A percentile compares a stretch with the other conserved stretches of the same genome.
phyloP scores from a whole-genome alignment of 2,888 invertebrate genomes.

The Ischnura elegans region DNA sequence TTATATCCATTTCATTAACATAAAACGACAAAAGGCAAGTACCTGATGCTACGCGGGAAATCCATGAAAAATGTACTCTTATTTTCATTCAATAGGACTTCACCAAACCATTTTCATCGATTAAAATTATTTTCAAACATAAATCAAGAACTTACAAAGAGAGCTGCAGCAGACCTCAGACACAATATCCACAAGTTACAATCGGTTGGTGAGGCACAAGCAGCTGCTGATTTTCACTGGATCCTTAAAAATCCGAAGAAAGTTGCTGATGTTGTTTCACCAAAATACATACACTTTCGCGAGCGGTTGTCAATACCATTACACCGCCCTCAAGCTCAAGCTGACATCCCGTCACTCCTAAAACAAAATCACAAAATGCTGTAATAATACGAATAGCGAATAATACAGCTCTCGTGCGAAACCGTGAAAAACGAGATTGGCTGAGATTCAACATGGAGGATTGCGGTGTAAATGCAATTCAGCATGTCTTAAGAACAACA shows the following conservation, averaged over 20 bases:
- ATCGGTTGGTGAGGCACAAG: not conserved
- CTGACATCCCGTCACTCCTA: slow-evolving; percentile 30
- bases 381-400: slow-evolving; percentile 64
- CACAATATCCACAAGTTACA: not conserved
- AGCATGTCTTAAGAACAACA: not conserved
- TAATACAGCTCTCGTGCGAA: slow-evolving; percentile 22
- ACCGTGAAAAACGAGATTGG: slow-evolving; percentile 1
- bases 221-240: not conserved
- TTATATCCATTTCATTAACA: not conserved
- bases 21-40: not conserved
- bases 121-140: not conserved
- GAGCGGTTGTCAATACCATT: not conserved
- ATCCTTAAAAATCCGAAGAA: not conserved
- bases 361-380: slow-evolving; percentile 67
- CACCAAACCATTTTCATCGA: not conserved
- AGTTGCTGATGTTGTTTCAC: not conserved
- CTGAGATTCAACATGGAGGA: slow-evolving; percentile 58
- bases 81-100: not conserved
- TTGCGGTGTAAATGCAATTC: not conserved
- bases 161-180: not conserved
- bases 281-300: not conserved
- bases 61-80: not conserved
- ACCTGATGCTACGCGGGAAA: not conserved
- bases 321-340: slow-evolving; percentile 58
- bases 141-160: not conserved